Percentiles rank a stretch among this genome's conserved stretches.
phyloP scores from a whole-genome alignment of 2,797 vertebrate species.

The Etheostoma nigrum region DNA sequence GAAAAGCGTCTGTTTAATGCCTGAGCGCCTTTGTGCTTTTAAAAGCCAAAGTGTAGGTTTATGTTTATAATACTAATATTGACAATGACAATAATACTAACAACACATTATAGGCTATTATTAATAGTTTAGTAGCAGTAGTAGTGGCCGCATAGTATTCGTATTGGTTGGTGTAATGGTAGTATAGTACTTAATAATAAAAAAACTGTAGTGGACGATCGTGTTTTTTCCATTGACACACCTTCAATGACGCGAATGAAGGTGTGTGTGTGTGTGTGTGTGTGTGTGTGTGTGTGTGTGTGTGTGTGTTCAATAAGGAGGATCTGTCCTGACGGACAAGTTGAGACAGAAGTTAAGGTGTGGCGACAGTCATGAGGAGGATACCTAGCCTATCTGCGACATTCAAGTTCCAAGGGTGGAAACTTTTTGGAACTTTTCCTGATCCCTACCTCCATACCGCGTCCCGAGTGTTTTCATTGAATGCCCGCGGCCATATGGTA shows the following conservation, averaged over 20 bases:
- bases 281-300: background rate
- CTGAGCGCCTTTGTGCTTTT: constrained; percentile 45
- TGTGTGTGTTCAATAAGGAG: background rate
- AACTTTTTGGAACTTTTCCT: constrained; percentile 23
- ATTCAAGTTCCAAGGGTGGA: constrained; percentile 21
- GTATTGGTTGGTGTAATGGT: background rate
- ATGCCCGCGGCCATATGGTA: background rate
- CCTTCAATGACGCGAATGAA: constrained; percentile 29
- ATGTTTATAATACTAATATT: too few relatives aligned
- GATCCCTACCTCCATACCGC: background rate
- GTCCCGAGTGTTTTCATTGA: background rate
- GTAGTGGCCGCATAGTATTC: too few relatives aligned
- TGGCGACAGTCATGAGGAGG: constrained; percentile 50
- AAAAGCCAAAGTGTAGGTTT: background rate
- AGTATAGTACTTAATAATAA: too few relatives aligned
- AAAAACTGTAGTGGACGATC: background rate
- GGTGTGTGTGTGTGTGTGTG: background rate
- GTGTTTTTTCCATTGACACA: constrained; percentile 35
- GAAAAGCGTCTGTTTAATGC: constrained; percentile 26
- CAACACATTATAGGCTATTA: too few relatives aligned
- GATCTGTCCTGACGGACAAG: constrained; percentile 35
- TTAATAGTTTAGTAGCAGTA: too few relatives aligned
- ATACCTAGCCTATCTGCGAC: background rate
- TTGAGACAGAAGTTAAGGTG: constrained; percentile 65
- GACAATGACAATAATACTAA: too few relatives aligned